Base-by-base conservation (phyloP, 2,888 invertebrate genomes). In the Dryobotodes eremita region DNA sequence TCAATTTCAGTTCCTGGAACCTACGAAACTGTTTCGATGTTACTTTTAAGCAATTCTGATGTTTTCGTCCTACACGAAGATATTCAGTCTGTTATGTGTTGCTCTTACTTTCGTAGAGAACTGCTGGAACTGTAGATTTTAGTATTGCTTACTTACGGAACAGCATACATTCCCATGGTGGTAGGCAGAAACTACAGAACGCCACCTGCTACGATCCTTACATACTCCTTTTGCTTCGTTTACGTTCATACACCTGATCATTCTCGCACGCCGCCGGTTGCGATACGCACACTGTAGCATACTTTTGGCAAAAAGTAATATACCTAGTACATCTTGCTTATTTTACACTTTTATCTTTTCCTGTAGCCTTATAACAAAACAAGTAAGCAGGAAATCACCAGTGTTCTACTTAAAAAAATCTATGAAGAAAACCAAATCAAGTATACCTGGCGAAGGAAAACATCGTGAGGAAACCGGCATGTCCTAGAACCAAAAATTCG, bases 31-130 rank as follows among this genome's bases (percentile, higher is more conserved):
- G 71, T 62, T 62, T 53, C 10, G 61, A 70, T 62, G n/a, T 48
- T 42, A 57, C n/a, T 61, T 46, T 50, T 11, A n/a, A 57, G 31
- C 64, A 75, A 75, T 80, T 69, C 61, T 69, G 61, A 46, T 69
- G 15, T 55, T 50, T 70, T 42, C 42, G 42, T 42, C 26, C 15
- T 7, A 72, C 26, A 15, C 10, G 20, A 73, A 57, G 57, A 53
- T 57, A 53, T 66, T 61, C 61, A 48, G 69, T 17, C 23, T 55
- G 50, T 57, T 57, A 20, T 42, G 26, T 62, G 15, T 20, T 36
- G 20, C 4, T 68, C 8, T 68, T 53, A 17, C 3, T 61, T 46
- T 46, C 8, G n/a, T 26, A n/a, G 26, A 4, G 57, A 59, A 11
- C 36, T 8, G 42, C 50, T 72, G 26, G 17, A 42, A 59, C 36